Evolutionary conservation across 2,797 vertebrate genomes (phyloP).

Genomic region (Malurus leucopterus): DNA sequence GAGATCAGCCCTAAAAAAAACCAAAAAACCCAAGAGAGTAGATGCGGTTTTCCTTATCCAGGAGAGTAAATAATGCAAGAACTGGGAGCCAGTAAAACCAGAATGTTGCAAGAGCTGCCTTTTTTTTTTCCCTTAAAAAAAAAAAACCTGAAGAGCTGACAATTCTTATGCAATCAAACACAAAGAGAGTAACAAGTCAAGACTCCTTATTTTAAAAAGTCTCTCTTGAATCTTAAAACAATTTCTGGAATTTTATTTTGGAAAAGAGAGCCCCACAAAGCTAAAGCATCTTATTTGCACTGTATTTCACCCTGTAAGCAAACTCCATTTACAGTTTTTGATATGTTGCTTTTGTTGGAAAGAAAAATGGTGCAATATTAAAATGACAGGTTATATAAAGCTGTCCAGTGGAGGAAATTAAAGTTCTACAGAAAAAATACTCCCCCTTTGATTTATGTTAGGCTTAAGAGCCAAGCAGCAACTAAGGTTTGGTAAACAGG

Average conservation of each 20-base stretch:
- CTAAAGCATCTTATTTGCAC: background rate
- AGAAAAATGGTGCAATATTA: background rate
- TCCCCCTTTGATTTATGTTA: background rate
- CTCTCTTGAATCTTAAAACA: slow-evolving; percentile 1
- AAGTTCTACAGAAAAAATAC: background rate
- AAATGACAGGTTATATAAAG: slow-evolving; percentile 25
- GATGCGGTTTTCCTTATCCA: background rate
- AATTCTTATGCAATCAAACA: slow-evolving; percentile 50
- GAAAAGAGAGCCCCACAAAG: background rate
- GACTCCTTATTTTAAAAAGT: slow-evolving; percentile 2
- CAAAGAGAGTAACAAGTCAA: background rate
- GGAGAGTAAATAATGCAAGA: slow-evolving; percentile 19
- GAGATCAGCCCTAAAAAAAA: background rate
- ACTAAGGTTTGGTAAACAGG: background rate
- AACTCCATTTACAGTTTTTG: background rate
- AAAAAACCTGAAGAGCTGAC: slow-evolving; percentile 18
- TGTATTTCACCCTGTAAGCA: background rate
- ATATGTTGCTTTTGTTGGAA: background rate
- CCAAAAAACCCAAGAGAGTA: background rate
- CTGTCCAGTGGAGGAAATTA: slow-evolving; percentile 5
- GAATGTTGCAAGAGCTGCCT: slow-evolving; percentile 27
- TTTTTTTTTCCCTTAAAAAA: background rate
- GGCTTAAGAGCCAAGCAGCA: background rate
- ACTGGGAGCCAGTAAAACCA: background rate
- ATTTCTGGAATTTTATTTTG: slow-evolving; percentile 28